Evolutionary conservation across 2,113 vertebrate species (phyloP), one percentile per base, ranked within the genome.

Genomic region (Paracanthobrama guichenoti): DNA sequence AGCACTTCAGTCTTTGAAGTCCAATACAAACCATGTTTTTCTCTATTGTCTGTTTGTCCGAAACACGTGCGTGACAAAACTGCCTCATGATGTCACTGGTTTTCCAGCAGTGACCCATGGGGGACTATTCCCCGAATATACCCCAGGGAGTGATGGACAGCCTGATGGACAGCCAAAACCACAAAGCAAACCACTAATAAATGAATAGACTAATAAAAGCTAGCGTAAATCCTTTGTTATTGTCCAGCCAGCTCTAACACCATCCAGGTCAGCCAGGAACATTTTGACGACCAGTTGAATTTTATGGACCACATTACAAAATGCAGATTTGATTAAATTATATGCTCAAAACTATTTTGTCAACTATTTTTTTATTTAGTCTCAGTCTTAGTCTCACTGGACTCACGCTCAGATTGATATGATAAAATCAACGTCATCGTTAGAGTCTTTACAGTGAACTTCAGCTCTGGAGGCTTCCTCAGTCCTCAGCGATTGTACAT

Each of bases 191-290:
- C 4, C 24, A 35, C 60, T 80, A 80, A 50, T 67, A 80, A 67
- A 80, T 44, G 28, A 46, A 67, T 89, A 26, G 59, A 50, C 44
- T 66, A 64, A 46, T 50, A 50, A 80, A 80, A 80, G 60, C 78
- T 35, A 31, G 60, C 22, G 77, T 6, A 80, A 67, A 80, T 66
- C 42, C 60, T 12, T n/a, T 22, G 4, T 60, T 13, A 48, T 50
- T 50, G 3, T 75, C 46, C 26, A 31, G 24, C n/a, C 3, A 16
- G 6, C 24, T 50, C 14, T 74, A 26, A 74, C 13, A 18, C 24
- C 46, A 9, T 53, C n/a, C 44, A 28, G 7, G 24, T 74, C 46
- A 16, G 6, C 72, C 72, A 74, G 46, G 72, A 53, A 50, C 46
- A 75, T 28, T 20, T 3, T 75, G 72, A 75, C 24, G 2, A 26